Conservation (phyloP, 2,888 invertebrate genomes). For the Lasioglossum leucozonium region DNA sequence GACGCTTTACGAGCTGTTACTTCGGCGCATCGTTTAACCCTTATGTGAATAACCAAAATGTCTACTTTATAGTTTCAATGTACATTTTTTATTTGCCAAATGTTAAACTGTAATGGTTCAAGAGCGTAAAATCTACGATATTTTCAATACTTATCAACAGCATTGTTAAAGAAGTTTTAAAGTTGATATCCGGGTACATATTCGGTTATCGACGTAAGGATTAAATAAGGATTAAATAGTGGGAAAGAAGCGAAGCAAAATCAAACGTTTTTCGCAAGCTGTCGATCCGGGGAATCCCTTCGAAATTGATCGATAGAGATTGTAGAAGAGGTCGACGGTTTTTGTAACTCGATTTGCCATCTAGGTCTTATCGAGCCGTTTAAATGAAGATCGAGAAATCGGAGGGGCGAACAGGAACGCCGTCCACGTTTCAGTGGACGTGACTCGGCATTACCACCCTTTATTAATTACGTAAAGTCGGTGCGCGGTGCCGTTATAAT, state of each 20-base stretch:
- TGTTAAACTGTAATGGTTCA: too few species aligned
- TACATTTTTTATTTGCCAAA: too few species aligned
- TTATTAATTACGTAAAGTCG: constrained; percentile 56
- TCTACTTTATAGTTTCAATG: too few species aligned
- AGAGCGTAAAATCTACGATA: too few species aligned
- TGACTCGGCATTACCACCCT: constrained; percentile 48
- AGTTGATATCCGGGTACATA: too few species aligned
- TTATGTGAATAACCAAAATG: too few species aligned
- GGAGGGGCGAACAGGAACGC: background rate
- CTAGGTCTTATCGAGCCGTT: background rate
- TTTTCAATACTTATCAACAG: too few species aligned
- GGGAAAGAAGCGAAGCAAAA: background rate
- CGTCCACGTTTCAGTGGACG: constrained; percentile 27
- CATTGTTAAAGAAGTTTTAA: too few species aligned
- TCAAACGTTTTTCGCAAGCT: background rate
- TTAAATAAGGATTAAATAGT: background rate
- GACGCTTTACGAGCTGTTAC: background rate
- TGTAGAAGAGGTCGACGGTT: background rate
- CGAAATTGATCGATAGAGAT: background rate
- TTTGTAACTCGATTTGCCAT: background rate
- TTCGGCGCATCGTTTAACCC: too few species aligned
- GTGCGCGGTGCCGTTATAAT: constrained; percentile 37
- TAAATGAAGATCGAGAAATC: constrained; percentile 11
- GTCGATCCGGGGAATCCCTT: too few species aligned
- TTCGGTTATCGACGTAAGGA: too few species aligned